Evolutionary conservation across 2,113 vertebrate genomes (phyloP).

Genomic region (Emberiza fucata): DNA sequence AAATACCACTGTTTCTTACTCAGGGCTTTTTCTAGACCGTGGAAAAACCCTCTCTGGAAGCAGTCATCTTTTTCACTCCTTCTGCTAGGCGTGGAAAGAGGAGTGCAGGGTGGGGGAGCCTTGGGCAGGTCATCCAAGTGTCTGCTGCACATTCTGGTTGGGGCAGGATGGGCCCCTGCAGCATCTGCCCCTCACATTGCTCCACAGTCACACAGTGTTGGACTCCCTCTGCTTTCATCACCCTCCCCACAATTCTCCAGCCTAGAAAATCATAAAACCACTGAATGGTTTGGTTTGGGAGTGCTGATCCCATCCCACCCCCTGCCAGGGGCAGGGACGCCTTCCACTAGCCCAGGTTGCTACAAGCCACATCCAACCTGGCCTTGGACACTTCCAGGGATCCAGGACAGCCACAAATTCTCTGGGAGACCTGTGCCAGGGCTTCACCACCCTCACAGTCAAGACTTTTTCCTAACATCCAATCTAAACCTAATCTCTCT

Average conservation of each 20-base stretch:
- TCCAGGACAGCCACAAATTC: background rate
- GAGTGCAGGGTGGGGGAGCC: background rate
- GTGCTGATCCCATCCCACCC: accelerated
- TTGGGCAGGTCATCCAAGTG: background rate
- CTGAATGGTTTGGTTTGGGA: background rate
- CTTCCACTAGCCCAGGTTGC: accelerated
- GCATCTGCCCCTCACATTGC: background rate
- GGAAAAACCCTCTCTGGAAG: background rate
- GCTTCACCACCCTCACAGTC: accelerated
- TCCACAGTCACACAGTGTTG: accelerated
- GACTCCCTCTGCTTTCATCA: background rate
- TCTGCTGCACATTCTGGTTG: background rate
- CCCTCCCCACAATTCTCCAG: accelerated
- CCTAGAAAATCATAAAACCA: background rate
- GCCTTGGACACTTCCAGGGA: background rate
- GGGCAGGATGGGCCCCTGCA: background rate
- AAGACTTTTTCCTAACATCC: background rate
- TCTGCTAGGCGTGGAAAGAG: background rate
- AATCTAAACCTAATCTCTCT: background rate
- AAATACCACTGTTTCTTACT: background rate
- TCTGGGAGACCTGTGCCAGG: background rate
- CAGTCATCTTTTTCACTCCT: background rate
- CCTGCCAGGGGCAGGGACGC: background rate
- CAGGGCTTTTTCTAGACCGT: background rate
- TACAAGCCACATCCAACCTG: accelerated